A percentile compares a stretch with the other conserved stretches of the same genome.
phyloP scores from a whole-genome alignment of 1,140 invertebrate species.

The Drosophila yakuba region DNA sequence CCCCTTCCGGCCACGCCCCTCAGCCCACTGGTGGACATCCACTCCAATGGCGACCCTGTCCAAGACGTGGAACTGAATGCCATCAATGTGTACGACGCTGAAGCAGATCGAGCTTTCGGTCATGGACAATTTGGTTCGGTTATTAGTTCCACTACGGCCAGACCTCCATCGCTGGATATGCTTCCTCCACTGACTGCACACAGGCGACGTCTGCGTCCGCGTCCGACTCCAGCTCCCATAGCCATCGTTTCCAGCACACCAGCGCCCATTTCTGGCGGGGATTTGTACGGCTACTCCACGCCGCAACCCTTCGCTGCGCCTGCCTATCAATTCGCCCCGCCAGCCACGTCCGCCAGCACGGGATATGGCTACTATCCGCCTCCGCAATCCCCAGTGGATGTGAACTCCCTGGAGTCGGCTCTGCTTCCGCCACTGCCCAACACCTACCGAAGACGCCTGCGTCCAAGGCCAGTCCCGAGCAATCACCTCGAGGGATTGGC shows the following conservation, averaged over 20 bases:
- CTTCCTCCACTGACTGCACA: conserved; percentile 58
- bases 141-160: conserved; percentile 81
- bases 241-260: conserved; percentile 50
- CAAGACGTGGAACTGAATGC: conserved; percentile 57
- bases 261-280: conserved; percentile 52
- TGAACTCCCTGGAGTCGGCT: conserved; percentile 66
- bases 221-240: conserved; percentile 47
- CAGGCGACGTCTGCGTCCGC: conserved; percentile 62
- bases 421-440: conserved; percentile 67
- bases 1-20: conserved; percentile 21
- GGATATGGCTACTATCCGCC: conserved; percentile 57
- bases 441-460: conserved; percentile 55
- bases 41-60: conserved; percentile 53
- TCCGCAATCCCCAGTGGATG: conserved; percentile 58
- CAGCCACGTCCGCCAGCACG: conserved; percentile 14
- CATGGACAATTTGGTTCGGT: conserved; percentile 55
- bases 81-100: conserved; percentile 77
- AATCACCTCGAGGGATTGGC: conserved; percentile 67
- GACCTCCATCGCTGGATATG: conserved; percentile 69
- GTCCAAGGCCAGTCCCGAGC: conserved; percentile 54
- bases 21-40: conserved; percentile 55
- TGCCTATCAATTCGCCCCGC: conserved; percentile 64
- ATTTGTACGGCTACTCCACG: conserved; percentile 55
- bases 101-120: conserved; percentile 62
- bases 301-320: conserved; percentile 63